These are phyloP conservation scores for Actinia tenebrosa DNA, from an alignment of 64 coral and sea anemone genomes.

Conservation along the genomic window DNA sequence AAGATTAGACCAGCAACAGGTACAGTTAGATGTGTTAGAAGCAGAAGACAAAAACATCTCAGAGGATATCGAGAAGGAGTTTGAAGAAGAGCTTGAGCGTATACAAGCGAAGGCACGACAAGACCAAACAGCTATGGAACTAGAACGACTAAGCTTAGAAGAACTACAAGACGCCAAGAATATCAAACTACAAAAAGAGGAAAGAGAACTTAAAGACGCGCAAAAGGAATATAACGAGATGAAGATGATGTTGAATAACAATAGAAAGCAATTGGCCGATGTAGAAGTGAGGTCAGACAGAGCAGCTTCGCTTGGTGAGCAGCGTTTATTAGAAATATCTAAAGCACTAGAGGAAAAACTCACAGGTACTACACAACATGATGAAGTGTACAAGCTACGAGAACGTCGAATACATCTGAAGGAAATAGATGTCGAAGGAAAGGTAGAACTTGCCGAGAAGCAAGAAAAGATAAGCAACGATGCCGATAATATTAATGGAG, in stretches of 20 bases:
- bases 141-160: constrained; percentile 50
- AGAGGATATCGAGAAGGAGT: constrained; percentile 55
- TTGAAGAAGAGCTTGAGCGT: constrained; percentile 46
- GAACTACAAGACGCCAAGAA: constrained; percentile 55
- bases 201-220: constrained; percentile 60
- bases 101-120: constrained; percentile 47
- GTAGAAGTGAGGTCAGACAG: constrained; percentile 48
- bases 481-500: constrained; percentile 37
- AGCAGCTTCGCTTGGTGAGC: constrained; percentile 45
- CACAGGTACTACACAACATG: constrained; percentile 37
- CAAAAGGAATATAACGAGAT: constrained; percentile 73
- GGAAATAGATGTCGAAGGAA: constrained; percentile 83
- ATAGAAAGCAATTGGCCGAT: constrained; percentile 51
- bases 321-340: constrained; percentile 58
- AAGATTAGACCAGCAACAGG: constrained; percentile 33
- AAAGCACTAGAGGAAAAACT: constrained; percentile 63
- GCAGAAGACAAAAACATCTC: constrained; percentile 53
- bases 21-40: constrained; percentile 35
- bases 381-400: constrained; percentile 60
- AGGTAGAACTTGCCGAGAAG: constrained; percentile 56
- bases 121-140: constrained; percentile 54
- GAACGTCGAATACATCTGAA: constrained; percentile 68
- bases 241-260: constrained; percentile 81
- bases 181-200: constrained; percentile 56
- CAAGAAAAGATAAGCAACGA: constrained; percentile 48